Evolutionary conservation across 2,797 vertebrate genomes (phyloP).

Genomic region (Myripristis jacobus): DNA sequence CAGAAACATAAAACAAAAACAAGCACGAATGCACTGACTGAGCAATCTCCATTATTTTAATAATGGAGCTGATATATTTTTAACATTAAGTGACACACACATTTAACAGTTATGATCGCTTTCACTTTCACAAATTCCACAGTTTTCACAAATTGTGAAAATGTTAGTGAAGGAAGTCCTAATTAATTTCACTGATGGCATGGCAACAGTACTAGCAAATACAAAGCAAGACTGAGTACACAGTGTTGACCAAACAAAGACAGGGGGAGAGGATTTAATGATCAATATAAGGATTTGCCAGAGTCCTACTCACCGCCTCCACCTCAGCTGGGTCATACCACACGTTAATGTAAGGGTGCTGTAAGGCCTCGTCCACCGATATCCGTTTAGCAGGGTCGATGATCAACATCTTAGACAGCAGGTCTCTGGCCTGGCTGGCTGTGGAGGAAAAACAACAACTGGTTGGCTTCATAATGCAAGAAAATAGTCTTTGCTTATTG

Average conservation of each 20-base stretch:
- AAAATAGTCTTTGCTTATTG: conserved; percentile 4
- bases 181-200: neutral
- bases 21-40: conserved; percentile 49
- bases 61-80: too few species aligned
- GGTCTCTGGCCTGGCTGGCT: conserved; percentile 99
- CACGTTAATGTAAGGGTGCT: conserved; percentile 99
- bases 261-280: conserved; percentile 31
- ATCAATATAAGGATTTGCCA: conserved; percentile 55
- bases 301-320: conserved; percentile 91
- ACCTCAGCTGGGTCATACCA: conserved; percentile 99
- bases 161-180: too few species aligned
- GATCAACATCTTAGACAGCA: conserved; percentile 99
- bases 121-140: too few species aligned
- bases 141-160: too few species aligned
- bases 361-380: conserved; percentile 98
- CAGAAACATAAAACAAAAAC: conserved; percentile 30
- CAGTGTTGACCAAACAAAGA: conserved; percentile 51
- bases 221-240: conserved; percentile 18
- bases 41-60: conserved; percentile 1
- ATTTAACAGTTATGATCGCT: too few species aligned
- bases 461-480: conserved; percentile 17
- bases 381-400: conserved; percentile 98
- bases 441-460: conserved; percentile 64
- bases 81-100: neutral
- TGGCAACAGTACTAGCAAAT: neutral